Evolutionary conservation across 2,888 invertebrate species (phyloP).

Genomic region (Nemotelus pantherinus): DNA sequence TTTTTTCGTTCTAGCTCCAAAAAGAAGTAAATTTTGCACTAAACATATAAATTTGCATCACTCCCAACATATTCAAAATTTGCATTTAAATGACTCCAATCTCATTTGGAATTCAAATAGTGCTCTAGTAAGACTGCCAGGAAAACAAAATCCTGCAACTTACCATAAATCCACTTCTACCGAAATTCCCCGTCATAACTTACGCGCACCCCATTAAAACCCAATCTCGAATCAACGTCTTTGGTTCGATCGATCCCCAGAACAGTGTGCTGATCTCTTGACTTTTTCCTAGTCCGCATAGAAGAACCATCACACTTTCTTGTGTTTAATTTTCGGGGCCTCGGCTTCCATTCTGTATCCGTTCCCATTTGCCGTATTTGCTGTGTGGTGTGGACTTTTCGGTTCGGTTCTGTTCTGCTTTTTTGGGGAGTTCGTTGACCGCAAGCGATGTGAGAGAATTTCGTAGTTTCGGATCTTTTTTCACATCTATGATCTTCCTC

Average conservation of each 20-base stretch:
- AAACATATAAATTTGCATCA: no score
- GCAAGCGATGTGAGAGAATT: conserved; percentile 40
- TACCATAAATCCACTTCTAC: not conserved
- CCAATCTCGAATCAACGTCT: not conserved
- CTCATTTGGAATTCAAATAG: no score
- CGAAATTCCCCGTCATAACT: no score
- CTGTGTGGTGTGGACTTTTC: no score
- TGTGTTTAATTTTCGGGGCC: not conserved
- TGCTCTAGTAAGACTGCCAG: not conserved
- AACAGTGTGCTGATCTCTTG: conserved; percentile 12
- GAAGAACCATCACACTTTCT: not conserved
- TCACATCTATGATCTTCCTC: conserved; percentile 35
- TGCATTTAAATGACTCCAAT: no score
- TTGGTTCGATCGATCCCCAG: not conserved
- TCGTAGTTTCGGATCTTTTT: conserved; percentile 24
- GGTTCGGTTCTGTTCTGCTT: not conserved
- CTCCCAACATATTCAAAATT: no score
- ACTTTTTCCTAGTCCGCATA: not conserved
- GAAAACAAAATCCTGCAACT: not conserved
- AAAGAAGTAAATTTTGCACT: no score
- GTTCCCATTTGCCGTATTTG: not conserved
- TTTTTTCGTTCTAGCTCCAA: no score
- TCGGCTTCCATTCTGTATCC: conserved; percentile 1
- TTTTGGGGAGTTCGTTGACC: conserved; percentile 42
- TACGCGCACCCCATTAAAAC: not conserved